Evolutionary conservation across 2,113 vertebrate genomes (phyloP).

Genomic region (Cranoglanis bouderius): DNA sequence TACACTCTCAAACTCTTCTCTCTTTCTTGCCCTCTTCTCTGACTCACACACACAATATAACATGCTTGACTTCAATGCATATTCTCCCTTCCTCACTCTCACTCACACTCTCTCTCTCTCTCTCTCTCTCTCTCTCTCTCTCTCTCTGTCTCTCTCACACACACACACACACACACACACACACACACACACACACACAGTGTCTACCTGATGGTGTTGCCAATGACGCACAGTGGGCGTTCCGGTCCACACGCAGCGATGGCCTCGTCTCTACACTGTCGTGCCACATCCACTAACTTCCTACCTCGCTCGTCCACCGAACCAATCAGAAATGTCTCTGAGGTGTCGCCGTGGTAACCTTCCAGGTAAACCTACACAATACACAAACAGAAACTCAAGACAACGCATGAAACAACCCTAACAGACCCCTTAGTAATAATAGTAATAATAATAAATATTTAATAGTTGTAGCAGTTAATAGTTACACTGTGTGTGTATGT

Average conservation of each 20-base stretch:
- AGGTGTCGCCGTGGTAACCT: conserved; percentile 97
- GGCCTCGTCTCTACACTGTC: conserved; percentile 90
- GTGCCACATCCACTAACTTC: conserved; percentile 85
- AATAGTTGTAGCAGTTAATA: neutral
- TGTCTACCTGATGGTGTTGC: conserved; percentile 91
- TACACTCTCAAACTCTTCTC: neutral
- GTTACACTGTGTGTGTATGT: neutral
- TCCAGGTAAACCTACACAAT: conserved; percentile 85
- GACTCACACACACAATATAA: neutral
- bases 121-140: neutral
- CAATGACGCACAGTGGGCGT: conserved; percentile 86
- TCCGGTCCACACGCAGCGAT: conserved; percentile 86
- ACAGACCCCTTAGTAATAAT: neutral
- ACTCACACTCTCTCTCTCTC: no score
- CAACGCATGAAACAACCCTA: neutral
- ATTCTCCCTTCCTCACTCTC: no score
- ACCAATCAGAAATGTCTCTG: conserved; percentile 94
- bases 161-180: conserved; percentile 67
- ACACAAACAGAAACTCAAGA: neutral
- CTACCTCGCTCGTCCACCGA: conserved; percentile 84
- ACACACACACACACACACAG: conserved; percentile 74
- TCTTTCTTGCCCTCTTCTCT: neutral
- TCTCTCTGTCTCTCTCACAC: conserved; percentile 70
- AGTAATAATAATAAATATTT: neutral
- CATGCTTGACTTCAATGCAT: neutral